Conservation (phyloP, 2,888 invertebrate genomes). For the Cantharis nigra region DNA sequence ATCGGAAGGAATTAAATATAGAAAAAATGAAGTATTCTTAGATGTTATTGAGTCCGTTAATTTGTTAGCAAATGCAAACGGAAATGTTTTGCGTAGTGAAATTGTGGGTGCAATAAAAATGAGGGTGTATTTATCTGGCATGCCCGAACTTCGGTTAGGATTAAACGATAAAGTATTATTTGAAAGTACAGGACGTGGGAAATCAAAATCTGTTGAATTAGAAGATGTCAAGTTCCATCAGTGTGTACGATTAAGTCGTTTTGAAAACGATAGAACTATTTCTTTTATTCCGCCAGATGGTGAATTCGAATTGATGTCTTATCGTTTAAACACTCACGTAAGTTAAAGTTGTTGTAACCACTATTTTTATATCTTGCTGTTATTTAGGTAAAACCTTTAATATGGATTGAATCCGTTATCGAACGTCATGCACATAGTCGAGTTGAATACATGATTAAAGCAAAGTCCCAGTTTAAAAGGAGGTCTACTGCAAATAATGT, state of each 20-base stretch:
- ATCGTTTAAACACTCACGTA: conserved; percentile 91
- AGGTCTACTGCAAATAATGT: conserved; percentile 98
- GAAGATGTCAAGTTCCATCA: conserved; percentile 99
- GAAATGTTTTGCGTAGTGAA: conserved; percentile 94
- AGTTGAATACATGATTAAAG: conserved; percentile 99
- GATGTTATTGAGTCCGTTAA: conserved; percentile 99
- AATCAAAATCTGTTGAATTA: conserved; percentile 96
- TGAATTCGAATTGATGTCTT: conserved; percentile 98
- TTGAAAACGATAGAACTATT: conserved; percentile 97
- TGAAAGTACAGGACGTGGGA: conserved; percentile 95
- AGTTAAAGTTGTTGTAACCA: conserved; percentile 11
- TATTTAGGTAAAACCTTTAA: conserved; percentile 79
- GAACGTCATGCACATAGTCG: conserved; percentile 96
- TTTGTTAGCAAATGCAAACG: conserved; percentile 92
- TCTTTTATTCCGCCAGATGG: conserved; percentile 99
- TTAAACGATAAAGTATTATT: conserved; percentile 97
- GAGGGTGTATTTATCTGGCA: conserved; percentile 96
- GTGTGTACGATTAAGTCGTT: conserved; percentile 93
- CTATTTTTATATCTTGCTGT: neutral
- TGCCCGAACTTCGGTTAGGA: conserved; percentile 96
- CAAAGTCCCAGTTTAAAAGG: conserved; percentile 96
- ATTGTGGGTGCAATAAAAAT: conserved; percentile 99
- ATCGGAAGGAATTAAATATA: conserved; percentile 96
- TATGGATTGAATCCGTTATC: conserved; percentile 99
- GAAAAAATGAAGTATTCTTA: conserved; percentile 98